A percentile compares a stretch with the other conserved stretches of the same genome.
Conservation (phyloP, 2,888 invertebrate species). For the Agapostemon virescens region DNA sequence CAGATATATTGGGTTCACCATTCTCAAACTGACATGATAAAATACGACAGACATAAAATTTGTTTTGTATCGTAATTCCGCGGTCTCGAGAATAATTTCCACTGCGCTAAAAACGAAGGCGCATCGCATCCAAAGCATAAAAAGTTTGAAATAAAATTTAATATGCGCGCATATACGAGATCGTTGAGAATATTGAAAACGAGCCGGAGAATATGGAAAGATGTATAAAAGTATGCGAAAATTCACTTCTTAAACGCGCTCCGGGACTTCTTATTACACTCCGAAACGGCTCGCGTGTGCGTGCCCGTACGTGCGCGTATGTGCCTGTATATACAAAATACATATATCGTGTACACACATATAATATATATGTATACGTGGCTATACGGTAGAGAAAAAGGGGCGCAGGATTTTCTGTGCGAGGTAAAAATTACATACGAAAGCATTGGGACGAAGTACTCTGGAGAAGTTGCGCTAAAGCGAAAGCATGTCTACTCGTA, state of each 20-base stretch:
- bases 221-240: constrained; percentile 42
- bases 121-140: not conserved
- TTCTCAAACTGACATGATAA: not conserved
- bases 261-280: constrained; percentile 55
- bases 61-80: not conserved
- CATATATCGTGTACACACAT: not conserved
- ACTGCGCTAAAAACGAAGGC: not conserved
- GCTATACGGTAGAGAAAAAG: constrained; percentile 53
- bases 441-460: constrained; percentile 57
- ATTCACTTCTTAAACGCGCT: constrained; percentile 42
- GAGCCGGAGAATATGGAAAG: constrained; percentile 19
- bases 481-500: constrained; percentile 55
- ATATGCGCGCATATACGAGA: constrained; percentile 3
- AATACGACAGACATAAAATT: not conserved
- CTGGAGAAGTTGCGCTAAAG: constrained; percentile 49
- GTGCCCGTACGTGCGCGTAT: constrained; percentile 1
- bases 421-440: constrained; percentile 62
- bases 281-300: constrained; percentile 43
- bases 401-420: constrained; percentile 48
- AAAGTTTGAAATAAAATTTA: constrained; percentile 25
- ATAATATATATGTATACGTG: not conserved
- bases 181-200: constrained; percentile 42
- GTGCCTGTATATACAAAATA: constrained; percentile 2
- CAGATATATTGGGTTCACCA: not conserved
- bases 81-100: not conserved